Percentiles rank a stretch among this genome's conserved stretches.
These are phyloP conservation scores for Centropus bengalensis DNA, from an alignment of 2,113 vertebrate species.

Conservation along the genomic window DNA sequence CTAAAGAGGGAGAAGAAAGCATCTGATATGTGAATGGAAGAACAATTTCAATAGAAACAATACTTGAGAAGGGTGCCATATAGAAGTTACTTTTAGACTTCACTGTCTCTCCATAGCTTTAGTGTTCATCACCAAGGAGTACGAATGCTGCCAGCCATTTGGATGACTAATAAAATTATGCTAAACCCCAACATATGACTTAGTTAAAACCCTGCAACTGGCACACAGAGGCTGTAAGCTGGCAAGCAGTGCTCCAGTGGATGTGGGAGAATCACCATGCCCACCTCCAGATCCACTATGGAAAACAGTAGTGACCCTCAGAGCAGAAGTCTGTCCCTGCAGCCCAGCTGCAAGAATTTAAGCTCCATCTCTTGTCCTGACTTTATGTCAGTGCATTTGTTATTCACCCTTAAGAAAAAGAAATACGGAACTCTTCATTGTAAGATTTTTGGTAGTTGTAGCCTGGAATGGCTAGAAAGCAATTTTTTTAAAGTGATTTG, in stretches of 20 bases:
- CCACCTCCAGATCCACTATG: accelerated
- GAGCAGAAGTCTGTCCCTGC: background rate
- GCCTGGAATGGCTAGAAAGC: background rate
- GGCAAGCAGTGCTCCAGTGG: background rate
- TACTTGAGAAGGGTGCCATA: background rate
- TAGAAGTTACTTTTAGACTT: background rate
- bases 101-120: background rate
- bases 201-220: background rate
- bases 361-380: background rate
- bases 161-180: background rate
- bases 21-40: background rate
- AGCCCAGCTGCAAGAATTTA: background rate
- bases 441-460: background rate
- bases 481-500: too few species aligned
- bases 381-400: background rate
- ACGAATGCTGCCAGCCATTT: background rate
- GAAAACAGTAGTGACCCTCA: background rate
- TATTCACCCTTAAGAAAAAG: background rate
- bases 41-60: background rate
- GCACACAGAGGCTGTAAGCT: background rate
- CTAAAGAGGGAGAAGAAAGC: background rate
- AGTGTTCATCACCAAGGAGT: background rate
- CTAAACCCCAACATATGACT: background rate
- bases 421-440: background rate
- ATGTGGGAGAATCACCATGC: background rate